A percentile compares a stretch with the other conserved stretches of the same genome.
phyloP scores from a whole-genome alignment of 2,113 vertebrate genomes.

The Zapornia atra region DNA sequence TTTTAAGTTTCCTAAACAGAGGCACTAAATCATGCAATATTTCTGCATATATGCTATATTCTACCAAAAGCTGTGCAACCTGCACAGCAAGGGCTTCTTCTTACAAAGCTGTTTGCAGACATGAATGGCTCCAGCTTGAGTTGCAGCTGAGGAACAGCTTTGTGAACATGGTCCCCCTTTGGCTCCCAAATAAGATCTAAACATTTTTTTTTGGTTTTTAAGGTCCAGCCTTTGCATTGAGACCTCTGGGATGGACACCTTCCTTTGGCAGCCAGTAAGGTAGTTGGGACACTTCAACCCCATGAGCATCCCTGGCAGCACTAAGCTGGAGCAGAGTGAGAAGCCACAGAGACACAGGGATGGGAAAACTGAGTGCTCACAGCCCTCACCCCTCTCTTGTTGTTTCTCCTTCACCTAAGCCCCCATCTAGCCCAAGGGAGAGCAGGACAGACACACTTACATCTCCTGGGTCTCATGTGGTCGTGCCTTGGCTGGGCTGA shows the following conservation, averaged over 20 bases:
- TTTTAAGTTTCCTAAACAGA: not conserved
- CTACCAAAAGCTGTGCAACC: not conserved
- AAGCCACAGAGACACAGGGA: rapidly evolving
- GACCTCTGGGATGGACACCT: not conserved
- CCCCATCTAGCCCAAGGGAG: rapidly evolving
- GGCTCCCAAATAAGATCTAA: not conserved
- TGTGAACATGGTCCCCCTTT: not conserved
- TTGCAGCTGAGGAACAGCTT: not conserved
- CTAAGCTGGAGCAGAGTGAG: not conserved
- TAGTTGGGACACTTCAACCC: rapidly evolving
- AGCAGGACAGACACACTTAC: not conserved
- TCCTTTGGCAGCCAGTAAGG: rapidly evolving
- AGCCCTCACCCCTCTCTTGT: not conserved
- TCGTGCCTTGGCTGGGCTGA: not conserved
- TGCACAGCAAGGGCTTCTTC: not conserved
- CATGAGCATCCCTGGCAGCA: not conserved
- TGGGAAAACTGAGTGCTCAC: rapidly evolving
- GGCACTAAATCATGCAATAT: not conserved
- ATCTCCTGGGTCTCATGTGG: not conserved
- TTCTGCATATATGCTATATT: not conserved
- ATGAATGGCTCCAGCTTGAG: too few species aligned
- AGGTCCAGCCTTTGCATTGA: too few species aligned
- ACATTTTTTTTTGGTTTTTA: not conserved
- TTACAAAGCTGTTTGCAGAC: not conserved
- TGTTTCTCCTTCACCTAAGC: not conserved